These are phyloP conservation scores for Sander lucioperca DNA, from an alignment of 2,113 vertebrate genomes.

Conservation along the genomic window DNA sequence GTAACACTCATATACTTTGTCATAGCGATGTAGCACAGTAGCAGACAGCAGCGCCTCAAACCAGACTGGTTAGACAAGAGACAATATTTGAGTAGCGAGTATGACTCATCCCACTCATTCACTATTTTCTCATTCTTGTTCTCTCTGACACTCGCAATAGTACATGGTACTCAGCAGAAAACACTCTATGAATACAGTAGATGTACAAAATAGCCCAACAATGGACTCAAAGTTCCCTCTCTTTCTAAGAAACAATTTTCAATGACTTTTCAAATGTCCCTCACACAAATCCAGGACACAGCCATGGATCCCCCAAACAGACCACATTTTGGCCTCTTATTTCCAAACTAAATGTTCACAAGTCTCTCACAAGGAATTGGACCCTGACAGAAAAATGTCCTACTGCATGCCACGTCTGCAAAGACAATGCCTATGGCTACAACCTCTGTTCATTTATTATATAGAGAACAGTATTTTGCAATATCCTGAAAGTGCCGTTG, in stretches of 20 bases:
- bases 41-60: conserved; percentile 37
- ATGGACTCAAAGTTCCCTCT: not conserved
- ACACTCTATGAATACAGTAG: not conserved
- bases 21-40: conserved; percentile 11
- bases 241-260: conserved; percentile 8
- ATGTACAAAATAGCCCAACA: not conserved
- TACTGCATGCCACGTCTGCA: not conserved
- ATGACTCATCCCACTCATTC: conserved; percentile 54
- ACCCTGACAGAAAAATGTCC: not conserved
- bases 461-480: not conserved
- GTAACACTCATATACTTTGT: conserved; percentile 33
- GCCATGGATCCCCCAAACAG: not conserved
- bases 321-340: not conserved
- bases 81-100: conserved; percentile 42
- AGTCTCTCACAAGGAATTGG: not conserved
- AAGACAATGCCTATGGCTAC: not conserved
- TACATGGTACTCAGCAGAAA: not conserved
- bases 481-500: not conserved
- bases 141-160: not conserved
- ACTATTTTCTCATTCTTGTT: conserved; percentile 13
- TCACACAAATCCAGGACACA: not conserved
- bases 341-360: not conserved
- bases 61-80: conserved; percentile 40
- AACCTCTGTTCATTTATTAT: not conserved
- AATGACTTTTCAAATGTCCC: not conserved